Conservation (phyloP, 2,113 vertebrate genomes). For the Anguilla rostrata region DNA sequence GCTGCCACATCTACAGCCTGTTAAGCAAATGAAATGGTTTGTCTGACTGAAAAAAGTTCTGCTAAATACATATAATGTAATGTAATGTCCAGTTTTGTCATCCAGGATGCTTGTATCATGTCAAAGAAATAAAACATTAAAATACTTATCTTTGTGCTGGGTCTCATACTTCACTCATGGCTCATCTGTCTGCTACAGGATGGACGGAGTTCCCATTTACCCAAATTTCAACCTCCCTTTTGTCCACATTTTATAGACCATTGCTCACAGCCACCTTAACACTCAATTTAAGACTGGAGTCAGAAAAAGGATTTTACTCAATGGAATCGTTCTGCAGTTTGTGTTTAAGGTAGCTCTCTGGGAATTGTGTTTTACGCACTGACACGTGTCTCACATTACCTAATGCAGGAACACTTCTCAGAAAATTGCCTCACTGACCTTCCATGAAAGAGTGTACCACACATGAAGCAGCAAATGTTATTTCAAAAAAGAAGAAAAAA, state of each 20-base stretch:
- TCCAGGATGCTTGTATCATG: no score
- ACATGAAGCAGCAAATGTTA: conserved; percentile 8
- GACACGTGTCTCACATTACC: conserved; percentile 16
- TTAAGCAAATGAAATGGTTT: no score
- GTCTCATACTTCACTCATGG: no score
- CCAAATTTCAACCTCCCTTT: background rate
- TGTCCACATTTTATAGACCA: background rate
- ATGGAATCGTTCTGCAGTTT: background rate
- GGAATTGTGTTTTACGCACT: background rate
- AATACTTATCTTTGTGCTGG: no score
- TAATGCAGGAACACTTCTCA: conserved; percentile 13
- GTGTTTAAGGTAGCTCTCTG: background rate
- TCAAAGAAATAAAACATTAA: no score
- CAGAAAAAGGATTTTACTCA: background rate
- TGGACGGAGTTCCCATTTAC: background rate
- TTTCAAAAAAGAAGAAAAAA: no score
- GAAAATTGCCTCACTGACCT: background rate
- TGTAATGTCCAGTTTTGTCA: no score
- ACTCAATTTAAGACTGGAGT: background rate
- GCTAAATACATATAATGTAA: no score
- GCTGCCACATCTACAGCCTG: no score
- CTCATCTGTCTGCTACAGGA: background rate
- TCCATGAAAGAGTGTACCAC: background rate
- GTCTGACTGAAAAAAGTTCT: no score
- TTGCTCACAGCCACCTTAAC: background rate